Conservation (phyloP, 1,140 invertebrate genomes). For the Plodia interpunctella region DNA sequence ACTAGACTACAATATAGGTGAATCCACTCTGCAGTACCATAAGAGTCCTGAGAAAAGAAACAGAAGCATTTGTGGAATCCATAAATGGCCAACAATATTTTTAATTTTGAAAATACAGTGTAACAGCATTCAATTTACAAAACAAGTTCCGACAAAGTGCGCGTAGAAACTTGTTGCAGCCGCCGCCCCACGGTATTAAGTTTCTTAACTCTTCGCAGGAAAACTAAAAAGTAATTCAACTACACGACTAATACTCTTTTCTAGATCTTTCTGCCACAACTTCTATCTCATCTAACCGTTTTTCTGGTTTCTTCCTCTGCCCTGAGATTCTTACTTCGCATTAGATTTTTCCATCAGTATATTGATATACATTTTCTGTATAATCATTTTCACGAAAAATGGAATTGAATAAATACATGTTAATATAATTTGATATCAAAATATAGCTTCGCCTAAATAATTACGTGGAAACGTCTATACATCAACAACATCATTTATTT, state of each 20-base stretch:
- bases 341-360: too few species aligned
- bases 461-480: too few species aligned
- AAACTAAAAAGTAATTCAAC: constrained; percentile 3
- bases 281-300: too few species aligned
- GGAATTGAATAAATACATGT: too few species aligned
- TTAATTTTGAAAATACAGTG: neutral
- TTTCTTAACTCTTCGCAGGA: neutral
- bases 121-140: constrained; percentile 4
- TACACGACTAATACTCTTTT: neutral
- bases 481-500: neutral
- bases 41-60: neutral
- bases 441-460: too few species aligned
- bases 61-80: neutral
- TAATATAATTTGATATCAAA: too few species aligned
- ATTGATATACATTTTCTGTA: too few species aligned
- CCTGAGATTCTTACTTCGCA: too few species aligned
- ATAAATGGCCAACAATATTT: neutral
- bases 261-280: neutral
- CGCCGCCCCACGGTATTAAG: neutral
- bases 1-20: too few species aligned
- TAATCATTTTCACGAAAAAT: too few species aligned
- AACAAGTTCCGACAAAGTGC: constrained; percentile 1
- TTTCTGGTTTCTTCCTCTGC: too few species aligned
- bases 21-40: too few species aligned
- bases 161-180: neutral